Base-by-base conservation (phyloP, 2,797 vertebrate species). In the Cyclopterus lumpus region DNA sequence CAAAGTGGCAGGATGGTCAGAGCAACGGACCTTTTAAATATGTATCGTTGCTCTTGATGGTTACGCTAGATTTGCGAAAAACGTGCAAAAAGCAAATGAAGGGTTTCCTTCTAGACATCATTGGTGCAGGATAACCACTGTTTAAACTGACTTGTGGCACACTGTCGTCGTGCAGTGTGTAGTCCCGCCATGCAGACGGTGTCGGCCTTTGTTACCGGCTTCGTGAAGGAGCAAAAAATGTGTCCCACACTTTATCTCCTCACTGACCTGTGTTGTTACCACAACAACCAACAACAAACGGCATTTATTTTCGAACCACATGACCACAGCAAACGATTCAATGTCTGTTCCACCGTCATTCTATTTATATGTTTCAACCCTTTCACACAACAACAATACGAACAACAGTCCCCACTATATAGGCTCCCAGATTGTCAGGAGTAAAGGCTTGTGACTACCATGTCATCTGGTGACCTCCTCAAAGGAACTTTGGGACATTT, bases 401-500 rank as follows among this genome's bases (percentile, higher is more conserved):
- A 82, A 87, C 63, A 81, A 87, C 64, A 68, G 73, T 59, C 54
- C 11, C 10, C 70, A 60, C 67, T 85, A 83, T 82, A 87, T 44
- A 82, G 69, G 60, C 53, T 82, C 46, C 48, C 69, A 30, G 77
- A 84, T 83, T 81, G 71, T 90, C 84, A 73, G 74, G 71, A 53
- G 68, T 88, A 82, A 87, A 88, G 74, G 75, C 82, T 79, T 69
- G 55, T 92, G 92, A 93, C 91, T 92, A 93, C 92, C 89, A 90
- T 85, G 86, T 90, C 91, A 22, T 93, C 91, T 93, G 91, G 86
- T 91, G 91, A 93, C 91, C 90, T 91, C 86, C 77, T 89, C 82
- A 71, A 75, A 84, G 88, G 86, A 90, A 84, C 81, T 62, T 60
- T 67, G 67, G 89, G 75, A 79, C 79, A 81, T 88, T 89, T 89